Base-by-base conservation (phyloP, 2,888 invertebrate species). In the Nebria brevicollis region DNA sequence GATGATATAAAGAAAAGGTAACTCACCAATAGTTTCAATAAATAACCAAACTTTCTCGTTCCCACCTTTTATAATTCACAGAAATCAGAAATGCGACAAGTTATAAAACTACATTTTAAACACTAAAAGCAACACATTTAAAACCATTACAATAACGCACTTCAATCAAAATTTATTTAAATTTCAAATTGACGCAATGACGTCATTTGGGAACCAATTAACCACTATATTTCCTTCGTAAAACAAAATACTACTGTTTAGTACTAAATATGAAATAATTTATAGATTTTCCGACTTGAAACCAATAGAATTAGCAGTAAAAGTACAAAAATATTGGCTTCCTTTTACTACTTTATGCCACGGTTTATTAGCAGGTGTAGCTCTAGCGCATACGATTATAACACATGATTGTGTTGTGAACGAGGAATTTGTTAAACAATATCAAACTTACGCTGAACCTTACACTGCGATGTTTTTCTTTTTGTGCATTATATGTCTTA, bases 321-420 rank as follows among this genome's bases (percentile, higher is more conserved):
- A 87, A 0, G 87, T 90, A 0, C 93, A 93, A 84, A 90, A 90
- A 86, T 88, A 89, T 85, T 92, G 91, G 91, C 88, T 91, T 2
- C 89, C 90, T 70, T 88, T 90, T 7, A 91, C 92, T 0, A 89
- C 90, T 0, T 90, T 93, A 0, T 92, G 92, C 84, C 93, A 92
- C 85, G 93, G 93, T 0, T 88, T 93, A 3, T 88, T 93, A 0
- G 93, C 91, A 0, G 93, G 93, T 0, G 83, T 93, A 15, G 90
- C 92, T 0, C 86, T 93, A 34, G 91, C 92, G 87, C 93, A 93
- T 83, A 89, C 92, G 66, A 88, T 92, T 0, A 90, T 92, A 10
- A 90, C 93, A 84, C 90, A 91, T 84, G 91, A 91, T 83, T 92
- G 91, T 0, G 90, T 91, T 70, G 86, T 87, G 70, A 87, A 88